Evolutionary conservation across 2,113 vertebrate genomes (phyloP).

Genomic region (Carassius auratus): DNA sequence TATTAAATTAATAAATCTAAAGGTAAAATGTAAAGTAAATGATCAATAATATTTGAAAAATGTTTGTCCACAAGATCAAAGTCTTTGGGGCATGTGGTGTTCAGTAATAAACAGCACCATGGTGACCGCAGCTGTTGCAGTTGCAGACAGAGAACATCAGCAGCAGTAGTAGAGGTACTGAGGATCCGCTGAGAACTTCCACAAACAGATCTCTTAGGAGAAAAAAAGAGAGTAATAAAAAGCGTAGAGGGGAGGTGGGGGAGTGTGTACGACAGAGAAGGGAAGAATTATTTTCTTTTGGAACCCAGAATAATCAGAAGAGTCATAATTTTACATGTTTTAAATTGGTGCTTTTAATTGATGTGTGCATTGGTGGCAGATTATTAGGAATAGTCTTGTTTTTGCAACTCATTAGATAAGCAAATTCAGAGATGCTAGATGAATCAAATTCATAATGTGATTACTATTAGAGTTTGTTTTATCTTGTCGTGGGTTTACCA

Average conservation of each 20-base stretch:
- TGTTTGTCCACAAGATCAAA: background rate
- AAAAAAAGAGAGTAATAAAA: conserved; percentile 51
- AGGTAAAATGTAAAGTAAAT: too few species aligned
- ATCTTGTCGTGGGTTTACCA: conserved; percentile 35
- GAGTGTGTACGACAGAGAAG: conserved; percentile 28
- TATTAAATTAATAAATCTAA: too few species aligned
- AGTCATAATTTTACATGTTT: conserved; percentile 48
- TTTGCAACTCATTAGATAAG: conserved; percentile 28
- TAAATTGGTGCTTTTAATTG: conserved; percentile 51
- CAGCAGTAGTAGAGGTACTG: conserved; percentile 58
- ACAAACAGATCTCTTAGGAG: conserved; percentile 73
- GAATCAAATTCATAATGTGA: conserved; percentile 24
- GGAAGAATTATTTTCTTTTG: conserved; percentile 39
- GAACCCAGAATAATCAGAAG: conserved; percentile 46
- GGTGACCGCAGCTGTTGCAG: conserved; percentile 75
- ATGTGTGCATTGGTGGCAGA: conserved; percentile 32
- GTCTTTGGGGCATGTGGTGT: conserved; percentile 50
- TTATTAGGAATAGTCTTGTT: conserved; percentile 24
- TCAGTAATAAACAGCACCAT: conserved; percentile 78
- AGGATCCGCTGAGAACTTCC: conserved; percentile 72
- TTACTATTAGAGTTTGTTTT: conserved; percentile 32
- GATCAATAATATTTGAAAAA: background rate
- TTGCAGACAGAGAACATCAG: conserved; percentile 56
- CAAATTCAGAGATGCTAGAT: conserved; percentile 15
- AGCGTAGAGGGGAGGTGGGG: conserved; percentile 32